phyloP scores from a whole-genome alignment of 1,140 invertebrate genomes.

The Drosophila parabipectinata region DNA sequence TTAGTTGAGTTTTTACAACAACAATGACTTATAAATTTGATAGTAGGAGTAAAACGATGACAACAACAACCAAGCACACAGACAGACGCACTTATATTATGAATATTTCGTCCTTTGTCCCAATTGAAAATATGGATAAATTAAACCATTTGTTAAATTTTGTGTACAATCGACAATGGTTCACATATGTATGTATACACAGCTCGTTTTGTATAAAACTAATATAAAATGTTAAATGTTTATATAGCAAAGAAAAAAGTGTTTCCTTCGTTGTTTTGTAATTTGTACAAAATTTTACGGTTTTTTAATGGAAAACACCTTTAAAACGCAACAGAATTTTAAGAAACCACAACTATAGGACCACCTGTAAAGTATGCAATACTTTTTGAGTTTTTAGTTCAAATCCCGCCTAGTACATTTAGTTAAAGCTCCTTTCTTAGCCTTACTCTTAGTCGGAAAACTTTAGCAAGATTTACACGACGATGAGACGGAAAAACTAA shows the following conservation, averaged over 20 bases:
- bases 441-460: slow-evolving; percentile 53
- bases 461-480: slow-evolving; percentile 49
- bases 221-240: slow-evolving; percentile 48
- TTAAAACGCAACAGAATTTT: slow-evolving; percentile 32
- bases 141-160: slow-evolving; percentile 48
- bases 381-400: slow-evolving; percentile 57
- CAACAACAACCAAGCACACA: slow-evolving; percentile 29
- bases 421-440: slow-evolving; percentile 32
- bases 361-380: slow-evolving; percentile 74
- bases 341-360: slow-evolving; percentile 47
- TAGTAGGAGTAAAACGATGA: slow-evolving; percentile 21
- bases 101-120: slow-evolving; percentile 51
- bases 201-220: slow-evolving; percentile 33
- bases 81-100: slow-evolving; percentile 28
- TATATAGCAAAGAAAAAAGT: slow-evolving; percentile 20
- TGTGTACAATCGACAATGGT: slow-evolving; percentile 46
- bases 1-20: slow-evolving; percentile 67
- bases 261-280: slow-evolving; percentile 49
- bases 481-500: slow-evolving; percentile 37
- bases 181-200: slow-evolving; percentile 11
- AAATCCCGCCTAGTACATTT: slow-evolving; percentile 20
- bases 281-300: slow-evolving; percentile 25
- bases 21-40: slow-evolving; percentile 24
- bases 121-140: slow-evolving; percentile 25
- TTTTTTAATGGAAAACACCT: slow-evolving; percentile 39